Percentiles rank a stretch among this genome's conserved stretches.
phyloP scores from a whole-genome alignment of 2,113 vertebrate genomes.

The Otus sunia region DNA sequence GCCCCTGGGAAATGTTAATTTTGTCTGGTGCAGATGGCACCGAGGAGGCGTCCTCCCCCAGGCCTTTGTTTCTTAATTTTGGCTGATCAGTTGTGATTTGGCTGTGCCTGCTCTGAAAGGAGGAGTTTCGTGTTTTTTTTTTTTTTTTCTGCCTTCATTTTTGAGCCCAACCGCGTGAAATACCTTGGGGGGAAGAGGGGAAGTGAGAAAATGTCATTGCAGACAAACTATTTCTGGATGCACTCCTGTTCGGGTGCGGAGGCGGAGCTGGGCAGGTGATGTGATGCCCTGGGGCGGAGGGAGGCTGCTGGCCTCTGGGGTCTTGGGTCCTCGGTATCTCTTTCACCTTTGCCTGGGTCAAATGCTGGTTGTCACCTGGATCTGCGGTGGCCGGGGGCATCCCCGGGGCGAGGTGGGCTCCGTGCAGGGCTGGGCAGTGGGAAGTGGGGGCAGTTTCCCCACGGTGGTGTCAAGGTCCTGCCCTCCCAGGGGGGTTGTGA shows the following conservation, averaged over 20 bases:
- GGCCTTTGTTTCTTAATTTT: constrained; percentile 27
- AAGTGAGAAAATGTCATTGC: neutral
- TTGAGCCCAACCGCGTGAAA: neutral
- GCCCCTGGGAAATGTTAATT: neutral
- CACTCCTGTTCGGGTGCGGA: accelerated
- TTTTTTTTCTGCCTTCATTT: neutral
- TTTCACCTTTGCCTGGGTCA: neutral
- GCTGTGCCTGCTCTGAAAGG: neutral
- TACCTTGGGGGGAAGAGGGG: neutral
- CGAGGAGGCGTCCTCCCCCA: neutral
- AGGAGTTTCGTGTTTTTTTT: neutral
- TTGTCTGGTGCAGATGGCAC: constrained; percentile 20
- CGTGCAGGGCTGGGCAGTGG: accelerated
- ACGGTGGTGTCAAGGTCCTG: accelerated
- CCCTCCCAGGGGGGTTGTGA: neutral
- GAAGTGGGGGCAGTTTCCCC: neutral
- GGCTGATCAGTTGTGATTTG: neutral
- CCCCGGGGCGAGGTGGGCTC: neutral
- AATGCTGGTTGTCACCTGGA: neutral
- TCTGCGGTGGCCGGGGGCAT: neutral
- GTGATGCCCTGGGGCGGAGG: accelerated
- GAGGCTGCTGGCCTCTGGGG: neutral
- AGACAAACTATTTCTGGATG: neutral
- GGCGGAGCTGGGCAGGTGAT: neutral
- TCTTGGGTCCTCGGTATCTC: neutral